Base-by-base conservation (phyloP, 1,140 invertebrate genomes). In the Cecropterus lyciades region DNA sequence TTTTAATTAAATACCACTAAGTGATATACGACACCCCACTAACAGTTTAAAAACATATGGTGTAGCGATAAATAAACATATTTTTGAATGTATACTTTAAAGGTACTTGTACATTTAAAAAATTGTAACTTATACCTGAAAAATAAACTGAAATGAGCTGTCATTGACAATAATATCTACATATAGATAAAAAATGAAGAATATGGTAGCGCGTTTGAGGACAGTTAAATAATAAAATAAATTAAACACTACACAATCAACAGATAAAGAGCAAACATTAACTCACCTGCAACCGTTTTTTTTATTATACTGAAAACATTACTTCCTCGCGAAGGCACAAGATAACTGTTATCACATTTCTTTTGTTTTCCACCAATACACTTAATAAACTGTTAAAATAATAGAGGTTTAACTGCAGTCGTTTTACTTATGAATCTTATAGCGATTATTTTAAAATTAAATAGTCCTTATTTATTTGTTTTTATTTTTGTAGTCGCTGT, bases 341-440 rank as follows among this genome's bases (percentile, higher is more conserved):
- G 59, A 70, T 70, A 67, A 69, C 24, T 62, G 48, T 62, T 73
- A 66, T 73, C 73, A 76, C 73, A 69, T 67, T 67, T 60, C 57
- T 59, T 60, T 13, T 48, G 45, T 51, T 62, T 51, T 67, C 65
- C 69, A 71, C 71, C 59, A 66, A 65, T 55, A 64, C 71, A 73
- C 70, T 48, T 49, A 42, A 30, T n/a, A 24, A 57, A 57, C 20
- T 15, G 30, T 53, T 20, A 24, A 24, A 24, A 24, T 3, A n/a
- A n/a, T n/a, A n/a, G n/a, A n/a, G n/a, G n/a, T 33, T 14, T 20
- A 17, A 20, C 33, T 3, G 1, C n/a, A 14, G 13, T n/a, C 33
- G 45, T 1, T 11, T 37, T 37, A n/a, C 27, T 40, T 40, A 43
- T 43, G 1, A 14, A n/a, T n/a, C n/a, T n/a, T n/a, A n/a, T n/a